Base-by-base conservation (phyloP, 2,888 invertebrate species). In the Sarcophaga rosellei region DNA sequence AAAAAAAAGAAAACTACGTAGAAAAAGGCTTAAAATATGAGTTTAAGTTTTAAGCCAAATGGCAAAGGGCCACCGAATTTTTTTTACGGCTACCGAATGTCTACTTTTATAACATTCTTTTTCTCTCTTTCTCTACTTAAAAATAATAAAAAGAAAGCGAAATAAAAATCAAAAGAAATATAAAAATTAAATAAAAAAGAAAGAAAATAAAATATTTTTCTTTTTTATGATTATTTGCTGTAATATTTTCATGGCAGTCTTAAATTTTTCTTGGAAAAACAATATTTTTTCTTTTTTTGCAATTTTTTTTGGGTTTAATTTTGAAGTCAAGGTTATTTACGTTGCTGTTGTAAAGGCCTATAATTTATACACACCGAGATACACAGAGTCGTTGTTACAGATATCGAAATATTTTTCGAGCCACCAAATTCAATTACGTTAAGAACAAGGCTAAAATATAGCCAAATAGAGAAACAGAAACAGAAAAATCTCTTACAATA, bases 41-140 rank as follows among this genome's bases (percentile, higher is more conserved):
- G 47, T 47, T 21, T 20, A 23, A 47, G 45, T 61, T 72, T 47
- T 35, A 78, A 85, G 85, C 85, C 85, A 85, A 85, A 85, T 85
- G 85, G 85, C 85, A 85, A 85, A 72, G 59, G 72, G 79, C 85
- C 82, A 85, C 79, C 76, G 53, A 53, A 17, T 75, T 66, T 72
- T 75, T 35, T 10, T 69, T 75, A 17, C 65, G 82, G 82, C 82
- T 72, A 77, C 82, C 21, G 66, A 66, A 77, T 53, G 82, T 82
- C 82, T 77, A 25, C 76, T 77, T 73, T 72, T 45, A 23, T 61
- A 68, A 45, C 35, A 35, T 4, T 15, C 3, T 53, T 11, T 1
- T 47, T 12, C 2, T n/a, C n/a, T n/a, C 47, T 12, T 4, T 11
- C 4, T 47, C 0, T 15, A 47, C 47, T 47, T 47, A 47, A 47